These are phyloP conservation scores for Enoplosus armatus DNA, from an alignment of 2,797 vertebrate genomes.

Conservation along the genomic window DNA sequence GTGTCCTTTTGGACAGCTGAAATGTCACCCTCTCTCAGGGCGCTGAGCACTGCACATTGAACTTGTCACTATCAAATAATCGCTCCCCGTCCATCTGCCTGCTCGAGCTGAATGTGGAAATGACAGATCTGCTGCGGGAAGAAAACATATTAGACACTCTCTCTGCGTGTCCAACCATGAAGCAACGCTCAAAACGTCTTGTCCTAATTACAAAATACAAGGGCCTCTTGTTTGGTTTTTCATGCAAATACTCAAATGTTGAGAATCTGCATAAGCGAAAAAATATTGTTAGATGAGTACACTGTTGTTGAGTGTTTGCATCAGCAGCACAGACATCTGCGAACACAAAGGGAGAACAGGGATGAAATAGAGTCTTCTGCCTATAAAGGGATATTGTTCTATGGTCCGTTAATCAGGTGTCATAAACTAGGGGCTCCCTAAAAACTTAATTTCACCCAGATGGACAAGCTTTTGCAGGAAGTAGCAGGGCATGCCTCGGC, in stretches of 20 bases:
- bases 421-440: constrained; percentile 12
- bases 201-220: constrained; percentile 45
- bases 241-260: constrained; percentile 20
- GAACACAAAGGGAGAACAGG: not conserved
- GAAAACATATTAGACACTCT: constrained; percentile 48
- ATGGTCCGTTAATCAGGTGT: constrained; percentile 33
- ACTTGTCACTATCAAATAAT: constrained; percentile 60
- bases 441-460: no score
- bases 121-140: constrained; percentile 41
- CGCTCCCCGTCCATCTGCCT: constrained; percentile 19
- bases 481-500: no score
- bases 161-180: not conserved
- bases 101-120: constrained; percentile 36
- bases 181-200: constrained; percentile 1
- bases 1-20: constrained; percentile 64
- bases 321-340: not conserved
- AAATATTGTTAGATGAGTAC: constrained; percentile 3
- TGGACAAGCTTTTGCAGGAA: no score
- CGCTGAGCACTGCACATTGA: constrained; percentile 50
- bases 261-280: constrained; percentile 20
- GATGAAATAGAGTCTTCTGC: not conserved
- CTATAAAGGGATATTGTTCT: constrained; percentile 27
- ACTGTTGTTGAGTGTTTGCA: constrained; percentile 3
- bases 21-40: constrained; percentile 69
- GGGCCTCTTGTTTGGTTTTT: not conserved